phyloP scores from a whole-genome alignment of 2,888 invertebrate genomes.

The Plusia festucae region DNA sequence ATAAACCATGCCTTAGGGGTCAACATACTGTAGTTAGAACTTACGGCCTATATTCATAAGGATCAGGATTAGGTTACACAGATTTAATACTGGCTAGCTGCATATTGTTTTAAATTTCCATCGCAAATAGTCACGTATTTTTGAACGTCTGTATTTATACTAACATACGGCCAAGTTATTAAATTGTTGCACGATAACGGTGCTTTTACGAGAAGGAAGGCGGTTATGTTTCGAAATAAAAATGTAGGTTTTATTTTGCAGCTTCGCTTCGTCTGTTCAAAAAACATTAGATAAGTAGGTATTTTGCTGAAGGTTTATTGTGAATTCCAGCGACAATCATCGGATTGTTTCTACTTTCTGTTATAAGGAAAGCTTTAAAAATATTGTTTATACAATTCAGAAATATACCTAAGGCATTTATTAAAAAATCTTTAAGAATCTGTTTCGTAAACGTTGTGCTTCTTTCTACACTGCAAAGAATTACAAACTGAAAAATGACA shows the following conservation, averaged over 20 bases:
- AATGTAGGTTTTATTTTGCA: conserved; percentile 2
- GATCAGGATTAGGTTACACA: background rate
- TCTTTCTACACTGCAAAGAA: no score
- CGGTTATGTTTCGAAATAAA: conserved; percentile 3
- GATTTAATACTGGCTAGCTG: background rate
- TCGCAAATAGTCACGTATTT: conserved; percentile 2
- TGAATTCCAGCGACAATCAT: background rate
- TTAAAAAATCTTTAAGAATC: no score
- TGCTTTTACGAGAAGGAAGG: background rate
- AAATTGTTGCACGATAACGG: background rate
- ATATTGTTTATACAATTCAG: no score
- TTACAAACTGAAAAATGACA: no score
- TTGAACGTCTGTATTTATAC: background rate
- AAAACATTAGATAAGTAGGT: conserved; percentile 8
- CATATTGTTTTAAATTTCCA: background rate
- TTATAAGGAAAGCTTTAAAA: background rate
- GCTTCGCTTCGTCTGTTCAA: background rate
- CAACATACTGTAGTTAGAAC: background rate
- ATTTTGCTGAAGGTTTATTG: conserved; percentile 20
- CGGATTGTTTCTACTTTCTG: background rate
- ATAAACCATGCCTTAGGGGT: background rate
- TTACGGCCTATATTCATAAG: background rate
- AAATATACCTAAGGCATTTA: no score
- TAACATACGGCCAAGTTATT: background rate
- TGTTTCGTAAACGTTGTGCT: no score